Evolutionary conservation across 2,888 invertebrate genomes (phyloP).

Genomic region (Myopa testacea): DNA sequence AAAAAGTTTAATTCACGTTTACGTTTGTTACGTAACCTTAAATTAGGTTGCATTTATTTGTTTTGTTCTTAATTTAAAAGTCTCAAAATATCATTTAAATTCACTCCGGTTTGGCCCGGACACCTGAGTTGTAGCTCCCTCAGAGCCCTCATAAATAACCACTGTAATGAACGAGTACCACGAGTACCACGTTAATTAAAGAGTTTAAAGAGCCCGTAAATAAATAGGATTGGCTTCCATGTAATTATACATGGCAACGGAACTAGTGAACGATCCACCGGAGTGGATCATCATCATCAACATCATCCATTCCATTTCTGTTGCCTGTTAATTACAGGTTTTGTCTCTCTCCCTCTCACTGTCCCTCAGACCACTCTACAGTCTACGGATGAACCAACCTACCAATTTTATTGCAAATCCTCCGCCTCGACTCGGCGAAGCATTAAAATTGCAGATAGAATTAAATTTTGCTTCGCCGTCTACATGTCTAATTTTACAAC

Average conservation of each 20-base stretch:
- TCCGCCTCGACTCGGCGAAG: background rate
- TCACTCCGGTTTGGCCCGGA: background rate
- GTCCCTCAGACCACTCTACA: background rate
- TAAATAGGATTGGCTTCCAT: background rate
- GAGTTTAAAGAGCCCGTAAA: background rate
- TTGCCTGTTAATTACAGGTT: background rate
- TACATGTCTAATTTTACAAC: background rate
- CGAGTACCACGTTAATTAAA: background rate
- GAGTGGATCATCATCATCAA: background rate
- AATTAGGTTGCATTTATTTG: background rate
- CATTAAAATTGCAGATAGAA: background rate
- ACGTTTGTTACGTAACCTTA: background rate
- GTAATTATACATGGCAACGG: background rate
- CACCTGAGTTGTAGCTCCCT: background rate
- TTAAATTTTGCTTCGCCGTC: background rate
- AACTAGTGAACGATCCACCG: background rate
- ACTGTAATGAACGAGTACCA: background rate
- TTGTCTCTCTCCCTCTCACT: background rate
- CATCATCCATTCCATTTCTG: too few relatives aligned
- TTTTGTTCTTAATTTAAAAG: background rate
- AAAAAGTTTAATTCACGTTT: background rate
- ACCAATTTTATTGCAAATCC: background rate
- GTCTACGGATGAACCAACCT: background rate
- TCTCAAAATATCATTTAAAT: background rate
- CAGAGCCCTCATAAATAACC: background rate